Evolutionary conservation across 2,888 invertebrate genomes (phyloP), one percentile per base, ranked within the genome.

Genomic region (Spatulosminthurus flaviceps): DNA sequence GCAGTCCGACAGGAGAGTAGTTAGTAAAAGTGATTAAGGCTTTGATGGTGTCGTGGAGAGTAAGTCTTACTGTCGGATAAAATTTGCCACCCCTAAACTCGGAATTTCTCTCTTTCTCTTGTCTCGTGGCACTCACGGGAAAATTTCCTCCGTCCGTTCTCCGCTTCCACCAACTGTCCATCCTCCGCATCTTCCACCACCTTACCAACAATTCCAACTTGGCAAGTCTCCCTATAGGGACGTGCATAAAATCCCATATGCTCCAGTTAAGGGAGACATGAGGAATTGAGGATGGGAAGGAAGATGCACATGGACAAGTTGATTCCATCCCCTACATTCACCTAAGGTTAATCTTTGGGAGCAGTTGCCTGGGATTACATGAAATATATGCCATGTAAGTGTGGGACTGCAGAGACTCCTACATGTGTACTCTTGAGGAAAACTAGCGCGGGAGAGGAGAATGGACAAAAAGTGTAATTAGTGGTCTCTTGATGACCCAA

Each of bases 381-480:
- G 9, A 34, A 4, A 34, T 4, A 34, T 34, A 34, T 9, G 4
- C n/a, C n/a, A n/a, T 9, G 34, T 9, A 34, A 7, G 9, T 9
- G 9, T 34, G 34, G 5, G 5, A 34, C 4, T 34, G 5, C 34
- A 34, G 5, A 9, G 34, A 34, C 34, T 34, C 34, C 34, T 34
- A 34, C 34, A 34, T 34, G 5, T 34, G 34, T 34, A 34, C 34
- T 7, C 5, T 28, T 21, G n/a, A 11, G 34, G 22, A 4, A 13
- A n/a, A 43, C 60, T n/a, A 21, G 67, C 11, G 9, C 43, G 70
- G 51, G 70, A n/a, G 64, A 64, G 22, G 77, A 67, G 70, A 69
- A 69, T 51, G 67, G 77, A 77, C 77, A 77, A 77, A 77, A 77
- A 77, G 77, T 77, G 77, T 77, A 77, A 77, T 77, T 77, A 77